These are phyloP conservation scores for Cariama cristata DNA, from an alignment of 2,113 vertebrate species.

Conservation along the genomic window DNA sequence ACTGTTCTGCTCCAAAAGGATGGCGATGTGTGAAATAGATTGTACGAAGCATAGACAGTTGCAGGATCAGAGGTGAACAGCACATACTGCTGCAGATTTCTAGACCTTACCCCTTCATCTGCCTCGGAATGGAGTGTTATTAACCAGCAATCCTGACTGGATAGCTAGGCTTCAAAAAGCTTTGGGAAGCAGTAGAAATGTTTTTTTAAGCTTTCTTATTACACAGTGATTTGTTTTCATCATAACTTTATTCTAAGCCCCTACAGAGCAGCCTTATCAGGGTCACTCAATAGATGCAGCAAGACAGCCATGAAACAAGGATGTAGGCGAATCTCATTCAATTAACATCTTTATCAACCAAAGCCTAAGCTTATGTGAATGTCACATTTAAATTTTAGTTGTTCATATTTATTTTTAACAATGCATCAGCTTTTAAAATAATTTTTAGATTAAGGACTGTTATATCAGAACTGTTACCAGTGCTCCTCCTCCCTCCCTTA, in stretches of 20 bases:
- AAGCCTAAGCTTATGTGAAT: background rate
- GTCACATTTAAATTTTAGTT: background rate
- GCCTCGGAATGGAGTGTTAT: background rate
- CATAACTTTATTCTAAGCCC: background rate
- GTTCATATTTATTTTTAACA: background rate
- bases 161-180: background rate
- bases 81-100: background rate
- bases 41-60: background rate
- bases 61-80: background rate
- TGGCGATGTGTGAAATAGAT: fast-evolving
- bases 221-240: background rate
- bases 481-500: background rate
- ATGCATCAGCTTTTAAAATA: background rate
- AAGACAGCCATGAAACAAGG: conserved; percentile 26
- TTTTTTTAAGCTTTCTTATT: background rate
- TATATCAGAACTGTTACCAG: background rate
- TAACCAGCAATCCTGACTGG: background rate
- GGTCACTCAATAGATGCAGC: background rate
- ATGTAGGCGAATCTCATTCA: background rate
- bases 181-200: background rate
- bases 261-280: background rate
- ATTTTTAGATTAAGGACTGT: background rate
- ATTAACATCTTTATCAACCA: background rate
- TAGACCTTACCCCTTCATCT: background rate
- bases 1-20: background rate